Conservation (phyloP, 2,888 invertebrate species). For the Spialia ferax region DNA sequence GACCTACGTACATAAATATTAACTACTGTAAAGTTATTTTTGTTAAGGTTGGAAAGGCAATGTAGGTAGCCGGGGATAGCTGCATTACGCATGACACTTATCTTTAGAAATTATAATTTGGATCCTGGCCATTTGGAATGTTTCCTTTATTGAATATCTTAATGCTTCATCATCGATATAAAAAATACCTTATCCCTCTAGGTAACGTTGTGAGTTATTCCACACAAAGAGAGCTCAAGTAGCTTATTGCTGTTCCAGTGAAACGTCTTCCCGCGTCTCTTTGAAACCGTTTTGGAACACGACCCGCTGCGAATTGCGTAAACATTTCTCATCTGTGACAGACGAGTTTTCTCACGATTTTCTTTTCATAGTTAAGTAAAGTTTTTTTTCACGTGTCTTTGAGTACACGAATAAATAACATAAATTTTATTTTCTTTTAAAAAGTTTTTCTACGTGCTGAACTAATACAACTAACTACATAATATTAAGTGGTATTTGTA, state of each 20-base stretch:
- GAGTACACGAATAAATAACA: too few species aligned
- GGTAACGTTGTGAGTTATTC: not conserved
- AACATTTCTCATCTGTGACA: conserved; percentile 14
- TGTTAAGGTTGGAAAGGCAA: too few species aligned
- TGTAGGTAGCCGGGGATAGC: too few species aligned
- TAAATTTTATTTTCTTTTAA: too few species aligned
- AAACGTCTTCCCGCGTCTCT: not conserved
- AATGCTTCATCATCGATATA: not conserved
- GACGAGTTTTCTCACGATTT: conserved; percentile 1
- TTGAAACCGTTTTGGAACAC: conserved; percentile 19
- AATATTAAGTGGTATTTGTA: too few species aligned
- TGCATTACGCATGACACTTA: too few species aligned
- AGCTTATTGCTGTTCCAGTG: conserved; percentile 15
- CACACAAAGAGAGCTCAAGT: conserved; percentile 15
- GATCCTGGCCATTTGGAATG: not conserved
- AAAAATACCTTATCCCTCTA: not conserved
- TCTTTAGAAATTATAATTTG: too few species aligned
- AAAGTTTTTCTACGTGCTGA: too few species aligned
- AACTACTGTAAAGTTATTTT: too few species aligned
- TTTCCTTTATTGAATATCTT: not conserved
- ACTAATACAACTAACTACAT: too few species aligned
- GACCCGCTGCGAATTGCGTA: conserved; percentile 23
- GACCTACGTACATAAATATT: too few species aligned
- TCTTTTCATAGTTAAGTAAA: not conserved
- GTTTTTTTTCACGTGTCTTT: not conserved